A percentile compares a stretch with the other conserved stretches of the same genome.
Evolutionary conservation across 2,113 vertebrate genomes (phyloP).

Genomic region (Myotis lucifugus): DNA sequence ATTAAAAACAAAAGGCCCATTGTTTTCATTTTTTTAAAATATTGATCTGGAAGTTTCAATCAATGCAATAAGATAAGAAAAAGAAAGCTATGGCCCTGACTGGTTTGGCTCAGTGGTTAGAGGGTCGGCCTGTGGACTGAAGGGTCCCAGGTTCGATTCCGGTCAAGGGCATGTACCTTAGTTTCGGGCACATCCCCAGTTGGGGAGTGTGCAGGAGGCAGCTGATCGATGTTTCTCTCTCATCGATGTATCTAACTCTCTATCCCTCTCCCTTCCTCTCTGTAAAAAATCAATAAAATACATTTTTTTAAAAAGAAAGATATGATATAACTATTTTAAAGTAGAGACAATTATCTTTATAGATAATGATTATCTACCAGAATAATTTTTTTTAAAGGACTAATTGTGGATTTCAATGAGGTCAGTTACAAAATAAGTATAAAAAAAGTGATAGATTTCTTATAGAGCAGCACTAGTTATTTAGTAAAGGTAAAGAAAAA

Average conservation of each 20-base stretch:
- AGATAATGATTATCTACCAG: slow-evolving; percentile 26
- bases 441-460: not conserved
- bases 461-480: not conserved
- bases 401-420: not conserved
- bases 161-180: too few species aligned
- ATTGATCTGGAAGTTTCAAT: slow-evolving; percentile 2
- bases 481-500: slow-evolving; percentile 22
- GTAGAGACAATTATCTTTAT: slow-evolving; percentile 16
- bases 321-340: not conserved
- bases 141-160: too few species aligned
- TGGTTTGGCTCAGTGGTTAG: too few species aligned
- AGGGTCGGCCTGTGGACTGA: too few species aligned
- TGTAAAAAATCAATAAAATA: too few species aligned
- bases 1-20: not conserved
- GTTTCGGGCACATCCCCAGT: too few species aligned
- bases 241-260: too few species aligned
- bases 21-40: slow-evolving; percentile 26
- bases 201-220: too few species aligned
- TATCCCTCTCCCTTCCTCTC: too few species aligned
- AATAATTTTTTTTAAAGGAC: not conserved
- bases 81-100: not conserved
- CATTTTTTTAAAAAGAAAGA: not conserved
- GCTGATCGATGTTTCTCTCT: too few species aligned
- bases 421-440: not conserved
- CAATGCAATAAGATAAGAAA: slow-evolving; percentile 50